Conservation (phyloP, 2,888 invertebrate genomes). For the Meghimatium bilineatum region DNA sequence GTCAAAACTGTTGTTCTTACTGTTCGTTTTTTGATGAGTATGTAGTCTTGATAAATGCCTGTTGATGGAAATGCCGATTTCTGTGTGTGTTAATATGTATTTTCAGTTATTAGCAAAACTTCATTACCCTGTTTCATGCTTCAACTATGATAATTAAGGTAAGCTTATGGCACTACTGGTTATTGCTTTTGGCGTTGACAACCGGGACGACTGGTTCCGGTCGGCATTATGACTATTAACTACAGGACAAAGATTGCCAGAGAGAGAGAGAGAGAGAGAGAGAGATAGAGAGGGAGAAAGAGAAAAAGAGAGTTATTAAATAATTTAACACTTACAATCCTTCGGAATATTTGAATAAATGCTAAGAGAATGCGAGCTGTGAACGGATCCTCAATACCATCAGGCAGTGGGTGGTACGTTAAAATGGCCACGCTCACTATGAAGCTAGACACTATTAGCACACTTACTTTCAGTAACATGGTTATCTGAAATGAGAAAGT, state of each 20-base stretch:
- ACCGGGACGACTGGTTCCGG: no score
- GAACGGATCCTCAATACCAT: background rate
- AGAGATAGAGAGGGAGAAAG: background rate
- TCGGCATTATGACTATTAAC: no score
- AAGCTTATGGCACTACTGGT: no score
- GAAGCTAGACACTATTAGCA: background rate
- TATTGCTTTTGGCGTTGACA: no score
- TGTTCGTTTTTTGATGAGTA: no score
- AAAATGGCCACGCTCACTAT: constrained; percentile 3
- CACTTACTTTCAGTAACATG: constrained; percentile 3
- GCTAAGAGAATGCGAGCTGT: background rate
- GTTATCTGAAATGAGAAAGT: background rate
- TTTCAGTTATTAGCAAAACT: no score
- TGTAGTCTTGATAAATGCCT: no score
- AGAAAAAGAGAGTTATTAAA: background rate
- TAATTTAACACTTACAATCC: background rate
- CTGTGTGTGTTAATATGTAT: no score
- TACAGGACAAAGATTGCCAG: background rate
- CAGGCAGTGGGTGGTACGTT: background rate
- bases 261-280: background rate
- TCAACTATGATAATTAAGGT: no score
- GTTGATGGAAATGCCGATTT: no score
- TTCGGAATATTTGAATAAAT: background rate
- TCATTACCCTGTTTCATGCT: no score
- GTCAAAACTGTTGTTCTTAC: no score